phyloP scores from a whole-genome alignment of 2,797 vertebrate genomes.

The Zalophus californianus region DNA sequence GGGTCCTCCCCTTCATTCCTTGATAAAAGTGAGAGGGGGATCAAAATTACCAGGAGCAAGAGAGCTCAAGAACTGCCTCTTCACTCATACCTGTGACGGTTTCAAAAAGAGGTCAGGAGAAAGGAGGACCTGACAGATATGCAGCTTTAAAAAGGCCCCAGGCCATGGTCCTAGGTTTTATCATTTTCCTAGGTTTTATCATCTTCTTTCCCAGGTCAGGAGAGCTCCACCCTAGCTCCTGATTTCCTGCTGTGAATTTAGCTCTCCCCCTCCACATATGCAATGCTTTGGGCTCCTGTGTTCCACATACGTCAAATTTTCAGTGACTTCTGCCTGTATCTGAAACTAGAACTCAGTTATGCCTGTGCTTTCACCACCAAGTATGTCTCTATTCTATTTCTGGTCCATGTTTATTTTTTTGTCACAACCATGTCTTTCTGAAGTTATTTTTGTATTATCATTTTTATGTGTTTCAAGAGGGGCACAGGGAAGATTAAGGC shows the following conservation, averaged over 20 bases:
- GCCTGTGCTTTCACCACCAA: not conserved
- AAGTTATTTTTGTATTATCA: conserved; percentile 7
- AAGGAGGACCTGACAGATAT: not conserved
- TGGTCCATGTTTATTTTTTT: not conserved
- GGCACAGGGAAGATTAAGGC: not conserved
- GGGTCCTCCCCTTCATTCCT: not conserved
- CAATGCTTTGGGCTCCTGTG: not conserved
- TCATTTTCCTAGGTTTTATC: not conserved
- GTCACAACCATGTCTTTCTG: not conserved
- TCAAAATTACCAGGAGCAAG: not conserved
- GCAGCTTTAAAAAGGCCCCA: not conserved
- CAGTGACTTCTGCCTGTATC: not conserved
- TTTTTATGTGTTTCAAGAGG: not conserved
- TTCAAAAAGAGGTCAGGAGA: not conserved
- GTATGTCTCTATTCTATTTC: not conserved
- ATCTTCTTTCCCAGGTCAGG: not conserved
- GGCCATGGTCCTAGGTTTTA: not conserved
- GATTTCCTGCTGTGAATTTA: not conserved
- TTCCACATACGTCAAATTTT: not conserved
- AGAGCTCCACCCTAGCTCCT: not conserved
- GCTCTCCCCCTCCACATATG: not conserved
- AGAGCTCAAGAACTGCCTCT: not conserved
- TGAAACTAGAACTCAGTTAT: not conserved
- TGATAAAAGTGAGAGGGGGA: not conserved
- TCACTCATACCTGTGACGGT: not conserved